Percentiles rank a stretch among this genome's conserved stretches.
phyloP scores from a whole-genome alignment of 23 tunicate species.

The Aplidium turbinatum region DNA sequence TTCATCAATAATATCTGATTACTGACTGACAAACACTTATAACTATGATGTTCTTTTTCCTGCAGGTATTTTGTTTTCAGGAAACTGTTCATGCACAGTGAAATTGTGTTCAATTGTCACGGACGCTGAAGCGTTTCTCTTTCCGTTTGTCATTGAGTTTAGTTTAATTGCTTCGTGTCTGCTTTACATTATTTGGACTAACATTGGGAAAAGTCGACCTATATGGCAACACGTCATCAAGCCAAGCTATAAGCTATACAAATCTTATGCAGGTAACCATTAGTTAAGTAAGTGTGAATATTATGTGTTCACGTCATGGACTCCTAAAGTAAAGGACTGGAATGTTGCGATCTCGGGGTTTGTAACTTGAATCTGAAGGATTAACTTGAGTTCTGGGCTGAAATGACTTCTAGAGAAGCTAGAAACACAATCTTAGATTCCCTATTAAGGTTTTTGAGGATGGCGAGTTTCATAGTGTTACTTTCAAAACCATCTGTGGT shows the following conservation, averaged over 20 bases:
- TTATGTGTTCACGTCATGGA: not conserved
- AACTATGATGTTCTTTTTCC: not conserved
- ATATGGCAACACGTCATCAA: slow-evolving; percentile 40
- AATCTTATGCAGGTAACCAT: slow-evolving; percentile 73
- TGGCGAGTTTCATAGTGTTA: too few species aligned
- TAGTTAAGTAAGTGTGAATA: too few species aligned
- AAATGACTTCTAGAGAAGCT: too few species aligned
- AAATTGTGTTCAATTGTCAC: slow-evolving; percentile 44
- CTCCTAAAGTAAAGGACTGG: too few species aligned
- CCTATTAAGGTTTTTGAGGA: too few species aligned
- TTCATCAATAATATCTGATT: too few species aligned
- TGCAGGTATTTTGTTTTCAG: slow-evolving; percentile 46
- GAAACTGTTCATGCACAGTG: slow-evolving; percentile 60
- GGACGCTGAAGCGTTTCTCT: slow-evolving; percentile 62
- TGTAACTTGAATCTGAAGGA: too few species aligned
- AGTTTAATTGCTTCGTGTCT: slow-evolving; percentile 82
- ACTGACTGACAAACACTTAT: too few species aligned
- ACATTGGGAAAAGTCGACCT: slow-evolving; percentile 54
- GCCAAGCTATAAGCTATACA: slow-evolving; percentile 74
- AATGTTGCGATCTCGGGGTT: too few species aligned
- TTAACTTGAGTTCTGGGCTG: too few species aligned
- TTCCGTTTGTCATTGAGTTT: slow-evolving; percentile 81
- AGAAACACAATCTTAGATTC: too few species aligned
- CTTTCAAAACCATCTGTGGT: too few species aligned
- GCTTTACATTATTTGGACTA: slow-evolving; percentile 74